These are phyloP conservation scores for Camptogramma bilineatum DNA, from an alignment of 2,888 invertebrate species.

Conservation along the genomic window DNA sequence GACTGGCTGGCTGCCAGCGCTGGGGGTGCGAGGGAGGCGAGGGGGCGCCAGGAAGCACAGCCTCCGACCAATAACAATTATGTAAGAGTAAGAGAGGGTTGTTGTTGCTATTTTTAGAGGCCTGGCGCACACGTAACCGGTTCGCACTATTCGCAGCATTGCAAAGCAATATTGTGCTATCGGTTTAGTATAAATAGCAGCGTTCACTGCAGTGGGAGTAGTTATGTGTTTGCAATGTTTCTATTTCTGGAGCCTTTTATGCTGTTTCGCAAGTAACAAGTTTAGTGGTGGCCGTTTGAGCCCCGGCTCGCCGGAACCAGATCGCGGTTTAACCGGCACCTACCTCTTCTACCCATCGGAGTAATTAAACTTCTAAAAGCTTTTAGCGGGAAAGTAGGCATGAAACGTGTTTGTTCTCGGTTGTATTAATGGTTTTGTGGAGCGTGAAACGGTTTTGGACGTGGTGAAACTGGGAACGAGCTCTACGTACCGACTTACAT, in stretches of 20 bases:
- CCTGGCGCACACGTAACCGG: conserved; percentile 59
- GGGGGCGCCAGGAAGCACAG: conserved; percentile 67
- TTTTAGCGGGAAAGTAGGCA: conserved; percentile 45
- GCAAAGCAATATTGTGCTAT: conserved; percentile 54
- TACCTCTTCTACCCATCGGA: conserved; percentile 44
- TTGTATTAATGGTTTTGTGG: conserved; percentile 48
- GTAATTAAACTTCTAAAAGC: conserved; percentile 54
- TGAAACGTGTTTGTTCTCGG: conserved; percentile 47
- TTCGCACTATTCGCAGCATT: conserved; percentile 56
- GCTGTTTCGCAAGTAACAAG: conserved; percentile 65
- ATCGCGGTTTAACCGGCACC: conserved; percentile 46
- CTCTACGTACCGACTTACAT: conserved; percentile 14
- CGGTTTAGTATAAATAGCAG: conserved; percentile 59
- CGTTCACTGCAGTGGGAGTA: conserved; percentile 53
- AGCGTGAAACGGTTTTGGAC: conserved; percentile 34
- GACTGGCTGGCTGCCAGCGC: conserved; percentile 58
- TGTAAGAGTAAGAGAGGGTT: conserved; percentile 66
- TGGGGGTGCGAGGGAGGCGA: conserved; percentile 41
- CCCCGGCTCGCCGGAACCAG: conserved; percentile 39
- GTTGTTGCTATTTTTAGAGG: conserved; percentile 78
- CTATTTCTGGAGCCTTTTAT: conserved; percentile 68
- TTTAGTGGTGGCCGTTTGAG: conserved; percentile 48
- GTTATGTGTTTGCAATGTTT: conserved; percentile 58
- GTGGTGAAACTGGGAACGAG: conserved; percentile 32
- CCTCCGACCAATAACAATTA: conserved; percentile 80